A percentile compares a stretch with the other conserved stretches of the same genome.
Conservation (phyloP, 2,797 vertebrate species). For the Mus caroli region DNA sequence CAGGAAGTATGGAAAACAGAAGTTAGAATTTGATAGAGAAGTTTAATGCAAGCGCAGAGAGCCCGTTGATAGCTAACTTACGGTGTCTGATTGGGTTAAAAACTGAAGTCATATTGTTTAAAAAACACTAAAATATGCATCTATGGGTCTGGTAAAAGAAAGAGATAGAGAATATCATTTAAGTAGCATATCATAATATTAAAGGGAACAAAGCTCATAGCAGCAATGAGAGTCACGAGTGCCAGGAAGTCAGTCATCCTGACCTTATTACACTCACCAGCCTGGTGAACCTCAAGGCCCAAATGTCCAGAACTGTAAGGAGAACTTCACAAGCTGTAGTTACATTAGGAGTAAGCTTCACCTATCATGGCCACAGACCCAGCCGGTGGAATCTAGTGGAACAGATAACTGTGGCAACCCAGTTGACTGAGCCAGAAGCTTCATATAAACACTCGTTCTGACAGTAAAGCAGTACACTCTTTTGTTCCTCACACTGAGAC, state of each 20-base stretch:
- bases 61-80: neutral
- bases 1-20: neutral
- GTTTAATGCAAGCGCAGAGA: neutral
- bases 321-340: constrained; percentile 20
- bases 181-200: constrained; percentile 8
- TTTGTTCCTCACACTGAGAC: neutral
- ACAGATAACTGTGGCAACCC: neutral
- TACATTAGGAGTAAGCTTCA: neutral
- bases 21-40: neutral
- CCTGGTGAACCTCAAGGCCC: constrained; percentile 9
- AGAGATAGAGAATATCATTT: neutral
- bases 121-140: constrained; percentile 1
- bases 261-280: neutral
- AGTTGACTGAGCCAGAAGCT: neutral
- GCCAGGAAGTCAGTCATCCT: neutral
- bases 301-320: neutral
- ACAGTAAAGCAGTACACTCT: neutral
- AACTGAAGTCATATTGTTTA: constrained; percentile 13
- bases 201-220: neutral
- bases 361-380: neutral
- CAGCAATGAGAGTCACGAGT: constrained; percentile 26
- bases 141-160: neutral
- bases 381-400: neutral
- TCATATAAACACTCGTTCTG: neutral
- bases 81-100: neutral